Base-by-base conservation (phyloP, 2,888 invertebrate species). In the Anarsia innoxiella region DNA sequence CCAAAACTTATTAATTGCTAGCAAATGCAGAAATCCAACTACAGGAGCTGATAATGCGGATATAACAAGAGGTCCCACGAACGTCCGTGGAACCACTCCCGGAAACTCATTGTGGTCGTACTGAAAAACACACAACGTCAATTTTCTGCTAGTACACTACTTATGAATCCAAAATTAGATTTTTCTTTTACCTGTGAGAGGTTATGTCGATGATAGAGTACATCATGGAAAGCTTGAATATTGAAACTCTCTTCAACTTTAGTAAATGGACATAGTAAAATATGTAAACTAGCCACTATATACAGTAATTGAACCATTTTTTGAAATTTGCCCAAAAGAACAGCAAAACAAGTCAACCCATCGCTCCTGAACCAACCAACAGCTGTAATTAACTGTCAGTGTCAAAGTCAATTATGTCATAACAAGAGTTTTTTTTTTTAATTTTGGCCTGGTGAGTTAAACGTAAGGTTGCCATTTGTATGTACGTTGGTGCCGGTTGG, bases 171-270 rank as follows among this genome's bases (percentile, higher is more conserved):
- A 82, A 80, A 84, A 69, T 82, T 84, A 82, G 83, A 82, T 58
- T 68, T 60, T 45, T 44, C 45, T 46, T 59, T 59, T 88, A 96
- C 97, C 91, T 94, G 87, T 39, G 91, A 87, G 52, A 96, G 86
- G 87, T 96, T 94, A 75, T 88, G 87, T 51, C 92, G 89, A 71
- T 96, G 91, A 78, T 95, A 97, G 31, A 99, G 85, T 60, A 99
- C 89, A 82, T 99, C 99, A 82, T 99, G 99, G 73, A 94, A 93
- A 12, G 99, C 99, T 86, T 99, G 99, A 40, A 98, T 86, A 84
- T 98, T 99, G 74, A 99, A 99, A 79, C 98, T 99, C 86, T 99
- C 99, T 82, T 99, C 99, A 34, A 99, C 99, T 91, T 99, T 99
- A 2, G 97, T 98, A 70, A 93, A 98, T 36, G 99, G 99, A 64